Percentiles rank a stretch among this genome's conserved stretches.
phyloP scores from a whole-genome alignment of 2,888 invertebrate species.

The Piscicola geometra region DNA sequence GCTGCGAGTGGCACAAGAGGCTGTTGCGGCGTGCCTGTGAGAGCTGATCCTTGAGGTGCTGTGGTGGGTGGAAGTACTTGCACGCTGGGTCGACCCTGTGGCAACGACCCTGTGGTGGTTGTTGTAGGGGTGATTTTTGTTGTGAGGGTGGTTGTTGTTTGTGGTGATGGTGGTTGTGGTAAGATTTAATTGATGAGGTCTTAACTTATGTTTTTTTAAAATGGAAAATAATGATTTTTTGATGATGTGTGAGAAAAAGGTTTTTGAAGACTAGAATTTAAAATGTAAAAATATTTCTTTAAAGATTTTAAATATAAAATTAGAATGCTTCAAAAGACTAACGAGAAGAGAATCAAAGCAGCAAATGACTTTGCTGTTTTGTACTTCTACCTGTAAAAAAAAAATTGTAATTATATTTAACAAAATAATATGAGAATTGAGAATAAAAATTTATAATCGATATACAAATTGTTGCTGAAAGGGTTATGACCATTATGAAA shows the following conservation, averaged over 20 bases:
- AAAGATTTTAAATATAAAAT: too few relatives aligned
- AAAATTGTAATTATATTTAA: neutral
- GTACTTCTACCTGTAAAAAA: conserved; percentile 88
- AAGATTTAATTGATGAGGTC: neutral
- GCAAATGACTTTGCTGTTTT: conserved; percentile 98
- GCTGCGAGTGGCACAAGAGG: conserved; percentile 1
- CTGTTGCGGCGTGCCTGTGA: conserved; percentile 59
- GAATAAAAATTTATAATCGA: neutral
- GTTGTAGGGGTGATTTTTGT: too few relatives aligned
- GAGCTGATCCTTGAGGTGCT: conserved; percentile 78
- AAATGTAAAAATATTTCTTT: too few relatives aligned
- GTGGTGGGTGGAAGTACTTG: conserved; percentile 99
- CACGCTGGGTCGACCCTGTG: conserved; percentile 64
- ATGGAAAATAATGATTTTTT: neutral
- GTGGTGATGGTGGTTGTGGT: too few relatives aligned
- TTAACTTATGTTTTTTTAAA: conserved; percentile 5
- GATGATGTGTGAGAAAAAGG: too few relatives aligned
- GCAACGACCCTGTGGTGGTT: conserved; percentile 59
- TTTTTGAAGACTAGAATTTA: too few relatives aligned
- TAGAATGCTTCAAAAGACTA: too few relatives aligned
- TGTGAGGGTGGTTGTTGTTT: too few relatives aligned
- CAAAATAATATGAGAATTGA: neutral
- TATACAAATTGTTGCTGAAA: neutral
- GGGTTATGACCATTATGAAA: too few relatives aligned
- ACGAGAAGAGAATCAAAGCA: conserved; percentile 99